Evolutionary conservation across 1,140 invertebrate genomes (phyloP).

Genomic region (Heliconius congener): DNA sequence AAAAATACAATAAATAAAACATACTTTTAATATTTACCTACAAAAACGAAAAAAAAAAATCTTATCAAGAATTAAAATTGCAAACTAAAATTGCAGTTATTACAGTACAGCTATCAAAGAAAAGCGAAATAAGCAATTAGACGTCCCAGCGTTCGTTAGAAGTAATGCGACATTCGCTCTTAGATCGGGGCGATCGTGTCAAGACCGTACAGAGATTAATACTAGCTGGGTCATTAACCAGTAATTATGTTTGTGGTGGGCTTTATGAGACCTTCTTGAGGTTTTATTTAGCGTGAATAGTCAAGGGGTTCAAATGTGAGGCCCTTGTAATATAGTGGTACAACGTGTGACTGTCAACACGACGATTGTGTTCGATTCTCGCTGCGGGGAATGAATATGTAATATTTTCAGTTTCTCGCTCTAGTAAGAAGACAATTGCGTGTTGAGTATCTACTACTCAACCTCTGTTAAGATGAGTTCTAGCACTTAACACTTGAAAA

Average conservation of each 20-base stretch:
- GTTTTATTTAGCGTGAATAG: conserved; percentile 45
- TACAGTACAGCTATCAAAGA: conserved; percentile 21
- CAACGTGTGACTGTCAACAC: too few species aligned
- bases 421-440: too few species aligned
- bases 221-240: conserved; percentile 59
- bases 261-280: conserved; percentile 45
- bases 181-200: conserved; percentile 48
- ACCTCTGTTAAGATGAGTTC: too few species aligned
- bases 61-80: background rate
- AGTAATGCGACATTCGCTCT: conserved; percentile 45
- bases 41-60: background rate
- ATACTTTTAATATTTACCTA: background rate
- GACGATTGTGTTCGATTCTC: too few species aligned
- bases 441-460: too few species aligned
- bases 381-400: too few species aligned
- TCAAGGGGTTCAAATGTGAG: conserved; percentile 1
- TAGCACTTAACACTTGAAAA: too few species aligned
- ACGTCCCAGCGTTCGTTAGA: conserved; percentile 49
- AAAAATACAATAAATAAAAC: background rate
- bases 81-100: conserved; percentile 14
- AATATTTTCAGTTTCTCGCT: too few species aligned
- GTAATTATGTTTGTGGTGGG: conserved; percentile 64
- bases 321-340: too few species aligned
- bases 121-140: conserved; percentile 61
- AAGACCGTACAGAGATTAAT: conserved; percentile 56